Base-by-base conservation (phyloP, 2,797 vertebrate genomes). In the Paedocypris micromegethes region DNA sequence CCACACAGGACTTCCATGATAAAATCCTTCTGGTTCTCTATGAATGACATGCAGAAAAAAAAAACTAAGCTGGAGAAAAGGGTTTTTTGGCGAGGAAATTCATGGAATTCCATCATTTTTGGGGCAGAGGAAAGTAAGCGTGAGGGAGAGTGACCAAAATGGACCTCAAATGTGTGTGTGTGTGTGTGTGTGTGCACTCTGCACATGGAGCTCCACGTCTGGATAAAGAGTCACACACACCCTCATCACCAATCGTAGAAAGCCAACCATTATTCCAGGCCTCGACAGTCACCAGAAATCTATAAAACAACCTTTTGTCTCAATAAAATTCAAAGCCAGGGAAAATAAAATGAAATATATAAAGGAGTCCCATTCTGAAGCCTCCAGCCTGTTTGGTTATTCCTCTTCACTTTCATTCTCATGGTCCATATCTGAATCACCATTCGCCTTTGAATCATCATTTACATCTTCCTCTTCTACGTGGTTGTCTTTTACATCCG, bases 351-450 rank as follows among this genome's bases (percentile, higher is more conserved):
- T 79, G 78, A 86, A 87, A 88, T 82, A 87, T 86, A 87, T 85
- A 88, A 88, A 85, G 81, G 73, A 51, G 84, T 88, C 84, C 83
- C 69, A 83, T 79, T 58, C 41, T 68, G 2, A 66, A 68, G 78
- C 70, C 69, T 38, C 23, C 74, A 60, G 65, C 52, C 68, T 64
- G 49, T 9, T 69, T 68, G 65, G 78, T 89, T 88, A 97, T 82
- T 98, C 95, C 80, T 98, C 95, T 85, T 98, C 96, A 42, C 96
- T 98, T 86, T 94, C 95, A 2, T 96, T 95, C 72, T 89, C 95
- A 7, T 90, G 91, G 71, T 99, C 95, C 85, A 93, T 88, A 78
- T 98, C 95, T 49, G 96, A 98, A 75, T 98, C 96, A 5, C 94
- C 95, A 23, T 96, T 98, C 0, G 91, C 83, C 88, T 95, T 96